Conservation (phyloP, 2,113 vertebrate species). For the Mus pahari region DNA sequence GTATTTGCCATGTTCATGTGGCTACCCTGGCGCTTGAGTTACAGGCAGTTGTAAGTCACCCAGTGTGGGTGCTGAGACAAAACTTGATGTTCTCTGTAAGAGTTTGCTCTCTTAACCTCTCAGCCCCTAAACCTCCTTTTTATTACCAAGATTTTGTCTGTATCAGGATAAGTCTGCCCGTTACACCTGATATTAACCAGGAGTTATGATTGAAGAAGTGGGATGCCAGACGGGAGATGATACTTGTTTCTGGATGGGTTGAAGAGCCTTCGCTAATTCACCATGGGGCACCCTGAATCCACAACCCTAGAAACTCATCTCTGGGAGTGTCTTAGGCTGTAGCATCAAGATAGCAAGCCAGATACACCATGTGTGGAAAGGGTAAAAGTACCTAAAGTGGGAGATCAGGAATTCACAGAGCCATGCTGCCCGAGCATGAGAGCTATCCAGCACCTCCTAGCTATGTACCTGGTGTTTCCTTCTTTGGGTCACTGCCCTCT, state of each 20-base stretch:
- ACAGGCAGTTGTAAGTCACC: background rate
- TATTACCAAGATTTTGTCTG: background rate
- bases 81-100: background rate
- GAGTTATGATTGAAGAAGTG: background rate
- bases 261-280: background rate
- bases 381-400: background rate
- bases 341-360: background rate
- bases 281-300: background rate
- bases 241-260: background rate
- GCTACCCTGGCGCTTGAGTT: background rate
- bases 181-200: background rate
- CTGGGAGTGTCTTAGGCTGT: background rate
- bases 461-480: background rate
- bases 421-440: background rate
- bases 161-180: background rate
- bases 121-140: background rate
- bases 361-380: background rate
- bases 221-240: background rate
- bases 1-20: background rate
- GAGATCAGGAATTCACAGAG: background rate
- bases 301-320: background rate
- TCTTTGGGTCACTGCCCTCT: conserved; percentile 62
- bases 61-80: background rate
- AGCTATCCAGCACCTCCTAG: background rate
- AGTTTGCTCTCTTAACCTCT: background rate